These are phyloP conservation scores for Eristalinus sepulchralis DNA, from an alignment of 2,888 invertebrate genomes.

Conservation along the genomic window DNA sequence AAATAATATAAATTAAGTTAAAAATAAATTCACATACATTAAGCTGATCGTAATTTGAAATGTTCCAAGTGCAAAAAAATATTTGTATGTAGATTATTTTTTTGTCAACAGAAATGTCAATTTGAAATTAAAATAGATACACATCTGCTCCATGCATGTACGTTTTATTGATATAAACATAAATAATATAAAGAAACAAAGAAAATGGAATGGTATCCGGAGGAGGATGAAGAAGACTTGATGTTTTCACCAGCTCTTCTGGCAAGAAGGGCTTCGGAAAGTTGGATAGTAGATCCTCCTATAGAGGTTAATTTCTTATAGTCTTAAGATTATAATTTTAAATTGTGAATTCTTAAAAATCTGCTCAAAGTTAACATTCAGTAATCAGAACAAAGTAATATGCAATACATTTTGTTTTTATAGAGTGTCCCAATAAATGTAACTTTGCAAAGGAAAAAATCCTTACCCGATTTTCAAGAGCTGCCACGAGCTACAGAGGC, in stretches of 20 bases:
- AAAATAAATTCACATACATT: slow-evolving; percentile 42
- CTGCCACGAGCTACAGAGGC: slow-evolving; percentile 90
- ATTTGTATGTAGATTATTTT: not conserved
- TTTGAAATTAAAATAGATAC: not conserved
- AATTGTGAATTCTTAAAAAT: not conserved
- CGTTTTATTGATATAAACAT: not conserved
- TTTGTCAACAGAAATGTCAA: slow-evolving; percentile 4
- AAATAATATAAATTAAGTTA: slow-evolving; percentile 12
- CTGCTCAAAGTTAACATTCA: not conserved
- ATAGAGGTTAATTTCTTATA: slow-evolving; percentile 85
- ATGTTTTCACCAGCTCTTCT: slow-evolving; percentile 93
- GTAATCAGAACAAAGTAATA: slow-evolving; percentile 10
- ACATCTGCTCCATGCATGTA: not conserved
- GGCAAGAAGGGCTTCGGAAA: slow-evolving; percentile 92
- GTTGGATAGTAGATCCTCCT: slow-evolving; percentile 94
- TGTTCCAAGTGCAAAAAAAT: slow-evolving; percentile 10
- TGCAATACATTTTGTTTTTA: slow-evolving; percentile 71
- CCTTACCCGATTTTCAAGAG: slow-evolving; percentile 96
- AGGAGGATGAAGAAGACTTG: slow-evolving; percentile 92
- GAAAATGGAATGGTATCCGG: slow-evolving; percentile 89
- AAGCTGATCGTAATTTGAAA: slow-evolving; percentile 32
- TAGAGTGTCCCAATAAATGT: slow-evolving; percentile 90
- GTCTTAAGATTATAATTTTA: not conserved
- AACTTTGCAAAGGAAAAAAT: slow-evolving; percentile 95
- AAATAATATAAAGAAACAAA: slow-evolving; percentile 2